Conservation (phyloP, 2,113 vertebrate genomes). For the Urocynchramus pylzowi region DNA sequence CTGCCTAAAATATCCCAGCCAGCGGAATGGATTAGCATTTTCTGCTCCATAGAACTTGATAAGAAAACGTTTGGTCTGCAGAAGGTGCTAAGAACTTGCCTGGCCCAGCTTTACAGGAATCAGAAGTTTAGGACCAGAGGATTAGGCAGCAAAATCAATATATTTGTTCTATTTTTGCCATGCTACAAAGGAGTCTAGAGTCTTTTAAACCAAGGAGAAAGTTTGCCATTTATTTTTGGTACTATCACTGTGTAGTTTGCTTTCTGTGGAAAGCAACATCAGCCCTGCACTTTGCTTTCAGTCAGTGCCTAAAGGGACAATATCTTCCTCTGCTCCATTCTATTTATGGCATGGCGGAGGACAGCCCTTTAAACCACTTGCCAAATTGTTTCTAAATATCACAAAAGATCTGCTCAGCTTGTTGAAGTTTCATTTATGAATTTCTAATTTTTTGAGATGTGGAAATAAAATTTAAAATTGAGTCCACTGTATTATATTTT, state of each 20-base stretch:
- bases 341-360: not conserved
- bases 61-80: not conserved
- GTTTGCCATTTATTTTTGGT: not conserved
- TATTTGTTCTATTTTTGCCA: constrained; percentile 4
- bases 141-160: not conserved
- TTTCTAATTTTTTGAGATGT: not conserved
- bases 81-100: not conserved
- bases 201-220: not conserved
- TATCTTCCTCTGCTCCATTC: not conserved
- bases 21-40: not conserved
- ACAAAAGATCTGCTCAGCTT: not conserved
- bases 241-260: not conserved
- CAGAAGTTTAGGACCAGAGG: not conserved
- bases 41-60: not conserved
- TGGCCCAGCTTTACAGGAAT: not conserved
- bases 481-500: not conserved
- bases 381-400: not conserved
- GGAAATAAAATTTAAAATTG: not conserved
- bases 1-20: constrained; percentile 6
- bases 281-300: not conserved
- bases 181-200: not conserved
- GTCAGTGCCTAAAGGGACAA: not conserved
- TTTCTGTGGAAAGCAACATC: not conserved
- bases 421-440: not conserved
- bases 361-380: not conserved